phyloP scores from a whole-genome alignment of 2,888 invertebrate species.

The Parnassius glacialis region DNA sequence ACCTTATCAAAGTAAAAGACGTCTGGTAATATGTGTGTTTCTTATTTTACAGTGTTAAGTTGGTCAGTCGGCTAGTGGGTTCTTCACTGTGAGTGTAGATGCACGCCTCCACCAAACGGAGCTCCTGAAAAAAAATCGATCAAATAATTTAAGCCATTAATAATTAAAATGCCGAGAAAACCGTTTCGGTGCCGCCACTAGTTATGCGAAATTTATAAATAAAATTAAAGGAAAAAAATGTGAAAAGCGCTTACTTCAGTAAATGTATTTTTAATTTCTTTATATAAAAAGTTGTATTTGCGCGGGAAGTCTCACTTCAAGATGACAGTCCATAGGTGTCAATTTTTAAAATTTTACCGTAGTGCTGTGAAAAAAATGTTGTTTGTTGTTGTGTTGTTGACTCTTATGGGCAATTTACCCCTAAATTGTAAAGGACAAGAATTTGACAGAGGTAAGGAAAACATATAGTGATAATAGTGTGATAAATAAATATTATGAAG shows the following conservation, averaged over 20 bases:
- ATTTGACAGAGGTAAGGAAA: slow-evolving; percentile 55
- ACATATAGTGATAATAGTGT: no score
- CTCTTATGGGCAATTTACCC: slow-evolving; percentile 60
- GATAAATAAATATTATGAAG: no score
- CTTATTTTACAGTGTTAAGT: slow-evolving; percentile 77
- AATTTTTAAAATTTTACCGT: slow-evolving; percentile 51
- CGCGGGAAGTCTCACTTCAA: slow-evolving; percentile 60
- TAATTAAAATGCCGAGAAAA: slow-evolving; percentile 61
- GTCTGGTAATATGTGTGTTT: slow-evolving; percentile 73
- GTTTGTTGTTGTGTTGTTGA: slow-evolving; percentile 60
- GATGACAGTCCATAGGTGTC: slow-evolving; percentile 71
- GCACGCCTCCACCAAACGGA: slow-evolving; percentile 47
- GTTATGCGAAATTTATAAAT: slow-evolving; percentile 20
- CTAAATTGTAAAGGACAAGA: slow-evolving; percentile 53
- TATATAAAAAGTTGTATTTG: slow-evolving; percentile 37
- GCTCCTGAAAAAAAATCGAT: slow-evolving; percentile 17
- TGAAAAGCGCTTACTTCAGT: slow-evolving; percentile 33
- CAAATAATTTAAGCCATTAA: slow-evolving; percentile 20
- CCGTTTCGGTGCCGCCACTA: slow-evolving; percentile 47
- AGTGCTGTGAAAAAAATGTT: slow-evolving; percentile 69
- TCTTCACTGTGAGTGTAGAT: slow-evolving; percentile 48
- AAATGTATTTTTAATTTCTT: slow-evolving; percentile 34
- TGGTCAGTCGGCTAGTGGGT: slow-evolving; percentile 80
- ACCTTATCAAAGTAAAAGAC: slow-evolving; percentile 47
- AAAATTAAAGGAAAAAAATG: slow-evolving; percentile 46